Base-by-base conservation (phyloP, 2,797 vertebrate genomes). In the Zenarchopterus dispar region DNA sequence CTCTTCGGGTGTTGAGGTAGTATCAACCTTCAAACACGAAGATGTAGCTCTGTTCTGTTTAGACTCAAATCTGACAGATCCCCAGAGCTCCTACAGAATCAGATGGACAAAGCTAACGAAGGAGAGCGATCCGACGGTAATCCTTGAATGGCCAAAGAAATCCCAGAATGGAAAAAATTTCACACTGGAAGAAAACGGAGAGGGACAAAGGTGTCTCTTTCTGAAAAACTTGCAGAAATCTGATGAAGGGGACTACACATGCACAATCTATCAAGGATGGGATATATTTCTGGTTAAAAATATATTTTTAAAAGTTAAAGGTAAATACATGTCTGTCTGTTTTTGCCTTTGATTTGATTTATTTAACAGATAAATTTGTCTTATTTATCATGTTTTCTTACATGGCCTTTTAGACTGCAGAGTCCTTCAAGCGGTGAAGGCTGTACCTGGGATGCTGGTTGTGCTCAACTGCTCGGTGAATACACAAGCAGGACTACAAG, bases 291-390 rank as follows among this genome's bases (percentile, higher is more conserved):
- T 2, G 26, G 9, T 26, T 22, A 75, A 24, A 71, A 63, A 64
- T 10, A 63, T 85, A 62, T 53, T 50, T 52, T 62, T 91, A 10
- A 87, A 58, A 82, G 44, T 90, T 17, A 89, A 67, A 88, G 77
- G 90, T 89, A 78, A 77, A 52, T 46, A 4, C 0, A 16, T 53
- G 15, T 19, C n/a, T 9, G 11, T 13, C 4, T 23, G 3, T 7
- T 8, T 19, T 21, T 11, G 8, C 54, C 2, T 21, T 53, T 0
- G 4, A 50, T 41, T 16, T 28, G 11, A 17, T 42, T 19, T 9
- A 36, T 49, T 18, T 58, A 33, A 11, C 10, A 72, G 44, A 48
- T 17, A 11, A 26, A 56, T 17, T 1, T 9, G 2, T 19, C 13
- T 28, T 1, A 36, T 23, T 1, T 13, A 1, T 60, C 8, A 56